These are phyloP conservation scores for Dipodomys ordii DNA, from an alignment of 2,113 vertebrate species.

Conservation along the genomic window DNA sequence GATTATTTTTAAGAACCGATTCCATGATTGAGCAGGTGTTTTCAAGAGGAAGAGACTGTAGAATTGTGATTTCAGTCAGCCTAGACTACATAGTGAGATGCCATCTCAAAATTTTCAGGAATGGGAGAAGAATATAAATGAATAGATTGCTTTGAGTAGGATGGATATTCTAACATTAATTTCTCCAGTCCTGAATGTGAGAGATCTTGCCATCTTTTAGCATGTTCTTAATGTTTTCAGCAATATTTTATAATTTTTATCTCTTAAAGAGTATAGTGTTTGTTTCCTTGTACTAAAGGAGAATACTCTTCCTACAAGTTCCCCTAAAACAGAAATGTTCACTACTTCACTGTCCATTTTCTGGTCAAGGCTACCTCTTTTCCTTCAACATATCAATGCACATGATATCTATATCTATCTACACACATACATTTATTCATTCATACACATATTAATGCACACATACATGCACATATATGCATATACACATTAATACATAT, in stretches of 20 bases:
- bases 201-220: neutral
- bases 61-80: neutral
- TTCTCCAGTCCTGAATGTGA: neutral
- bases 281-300: neutral
- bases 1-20: neutral
- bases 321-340: neutral
- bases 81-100: neutral
- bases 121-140: neutral
- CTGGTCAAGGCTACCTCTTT: neutral
- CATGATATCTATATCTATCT: neutral
- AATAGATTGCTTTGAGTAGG: neutral
- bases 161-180: neutral
- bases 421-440: neutral
- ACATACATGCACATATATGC: neutral
- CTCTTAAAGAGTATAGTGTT: neutral
- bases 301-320: neutral
- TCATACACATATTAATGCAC: no score
- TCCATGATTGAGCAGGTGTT: neutral
- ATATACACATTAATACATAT: no score
- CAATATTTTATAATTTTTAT: neutral
- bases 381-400: neutral
- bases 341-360: neutral
- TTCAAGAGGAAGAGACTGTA: neutral
- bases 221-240: neutral
- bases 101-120: no score